Percentiles rank a stretch among this genome's conserved stretches.
Evolutionary conservation across 1,140 invertebrate species (phyloP).

Genomic region (Capitella teleta): DNA sequence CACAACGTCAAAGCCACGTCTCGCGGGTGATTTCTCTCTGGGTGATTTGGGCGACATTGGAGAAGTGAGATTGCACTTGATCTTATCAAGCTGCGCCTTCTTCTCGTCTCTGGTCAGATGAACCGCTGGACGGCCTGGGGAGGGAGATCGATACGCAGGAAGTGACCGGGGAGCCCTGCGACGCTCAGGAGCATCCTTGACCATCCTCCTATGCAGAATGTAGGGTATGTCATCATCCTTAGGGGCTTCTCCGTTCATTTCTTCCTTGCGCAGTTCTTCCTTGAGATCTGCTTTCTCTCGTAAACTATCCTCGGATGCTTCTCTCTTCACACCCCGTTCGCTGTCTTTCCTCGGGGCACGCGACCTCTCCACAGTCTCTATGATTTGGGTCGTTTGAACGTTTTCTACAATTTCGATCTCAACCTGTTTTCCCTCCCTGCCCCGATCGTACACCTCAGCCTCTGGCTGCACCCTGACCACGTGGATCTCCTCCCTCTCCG

Average conservation of each 20-base stretch:
- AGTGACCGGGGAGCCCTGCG: no score
- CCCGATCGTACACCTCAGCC: slow-evolving; percentile 11
- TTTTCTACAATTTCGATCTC: neutral
- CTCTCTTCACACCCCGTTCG: no score
- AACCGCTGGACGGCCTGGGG: neutral
- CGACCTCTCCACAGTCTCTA: neutral
- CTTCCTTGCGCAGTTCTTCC: slow-evolving; percentile 1
- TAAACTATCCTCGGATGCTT: no score
- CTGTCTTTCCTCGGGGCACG: no score
- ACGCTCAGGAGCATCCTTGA: slow-evolving; percentile 13
- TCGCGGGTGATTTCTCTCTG: slow-evolving; percentile 27
- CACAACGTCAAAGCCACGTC: slow-evolving; percentile 35
- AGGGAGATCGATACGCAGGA: neutral
- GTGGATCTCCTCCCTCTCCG: neutral
- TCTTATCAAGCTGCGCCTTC: slow-evolving; percentile 4
- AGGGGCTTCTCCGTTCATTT: neutral
- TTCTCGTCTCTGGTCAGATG: slow-evolving; percentile 5
- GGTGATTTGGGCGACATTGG: slow-evolving; percentile 33
- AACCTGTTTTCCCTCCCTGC: slow-evolving; percentile 6
- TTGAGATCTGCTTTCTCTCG: no score
- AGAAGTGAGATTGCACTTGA: slow-evolving; percentile 4
- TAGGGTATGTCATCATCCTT: slow-evolving; percentile 40
- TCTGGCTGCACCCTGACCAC: slow-evolving; percentile 5
- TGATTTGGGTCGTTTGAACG: neutral
- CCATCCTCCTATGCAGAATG: slow-evolving; percentile 34